Base-by-base conservation (phyloP, 2,797 vertebrate species). In the Adrianichthys oophorus region DNA sequence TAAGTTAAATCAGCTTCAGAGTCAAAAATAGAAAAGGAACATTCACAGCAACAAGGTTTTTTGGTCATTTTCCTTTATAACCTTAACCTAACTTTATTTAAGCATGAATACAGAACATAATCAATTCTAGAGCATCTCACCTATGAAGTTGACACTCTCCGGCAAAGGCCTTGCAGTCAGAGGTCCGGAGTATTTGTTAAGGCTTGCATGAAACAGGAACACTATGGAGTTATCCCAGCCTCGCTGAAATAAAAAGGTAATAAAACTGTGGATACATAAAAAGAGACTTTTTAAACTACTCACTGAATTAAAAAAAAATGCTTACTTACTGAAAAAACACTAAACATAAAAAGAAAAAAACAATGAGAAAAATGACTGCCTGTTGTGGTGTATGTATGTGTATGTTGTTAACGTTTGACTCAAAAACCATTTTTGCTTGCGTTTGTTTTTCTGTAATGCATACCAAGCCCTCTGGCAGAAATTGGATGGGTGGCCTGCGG, bases 171-270 rank as follows among this genome's bases (percentile, higher is more conserved):
- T 94, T 65, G 95, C 94, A 71, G 94, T 95, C 79, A 98, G 95
- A 0, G 97, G 95, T 51, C 97, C 97, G 48, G 95, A 94, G 55
- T 98, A 99, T 68, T 95, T 94, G 66, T 92, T 96, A 67, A 93
- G 91, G 87, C 96, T 98, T 92, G 97, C 98, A 87, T 99, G 96
- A 74, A 99, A 99, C 59, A 99, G 90, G 87, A 96, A 99, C 43
- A 99, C 95, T 80, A 97, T 95, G 84, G 93, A 98, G 85, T 90
- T 96, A 89, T 99, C 98, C 94, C 96, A 98, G 63, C 98, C 96
- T 82, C 90, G 94, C 98, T 99, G 80, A 61, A 72, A 77, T 29
- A 12, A 82, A 5, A 75, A 5, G 70, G 55, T 8, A 32, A 49
- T 41, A 64, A 55, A 7, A 52, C 4, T 53, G 5, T 58, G 26